phyloP scores from a whole-genome alignment of 2,888 invertebrate genomes.

The Metalampra italica region DNA sequence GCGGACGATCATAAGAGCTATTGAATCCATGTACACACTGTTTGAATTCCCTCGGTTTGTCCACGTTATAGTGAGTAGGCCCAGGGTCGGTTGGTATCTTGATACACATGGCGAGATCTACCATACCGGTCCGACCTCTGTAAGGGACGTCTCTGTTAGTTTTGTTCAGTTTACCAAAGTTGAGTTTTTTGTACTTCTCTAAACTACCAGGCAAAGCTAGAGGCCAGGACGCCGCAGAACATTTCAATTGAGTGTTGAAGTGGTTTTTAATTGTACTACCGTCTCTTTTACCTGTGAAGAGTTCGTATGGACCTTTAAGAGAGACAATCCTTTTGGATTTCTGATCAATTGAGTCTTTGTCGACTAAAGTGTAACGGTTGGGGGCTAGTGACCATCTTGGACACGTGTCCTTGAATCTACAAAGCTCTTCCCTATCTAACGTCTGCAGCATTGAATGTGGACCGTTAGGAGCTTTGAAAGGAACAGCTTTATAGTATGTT shows the following conservation, averaged over 20 bases:
- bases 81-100: slow-evolving; percentile 71
- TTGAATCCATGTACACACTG: slow-evolving; percentile 50
- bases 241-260: slow-evolving; percentile 49
- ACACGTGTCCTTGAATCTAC: slow-evolving; percentile 49
- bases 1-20: slow-evolving; percentile 56
- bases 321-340: slow-evolving; percentile 58
- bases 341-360: slow-evolving; percentile 51
- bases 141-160: slow-evolving; percentile 49
- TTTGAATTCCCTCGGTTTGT: slow-evolving; percentile 32
- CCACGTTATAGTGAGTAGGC: slow-evolving; percentile 61
- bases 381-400: slow-evolving; percentile 56
- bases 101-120: slow-evolving; percentile 68
- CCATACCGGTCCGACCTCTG: slow-evolving; percentile 63
- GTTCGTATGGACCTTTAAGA: slow-evolving; percentile 57
- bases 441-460: slow-evolving; percentile 50
- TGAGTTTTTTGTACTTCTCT: slow-evolving; percentile 47
- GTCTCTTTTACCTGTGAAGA: slow-evolving; percentile 73
- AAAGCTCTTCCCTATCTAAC: slow-evolving; percentile 55
- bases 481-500: slow-evolving; percentile 45
- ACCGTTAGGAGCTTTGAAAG: slow-evolving; percentile 52
- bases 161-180: slow-evolving; percentile 60
- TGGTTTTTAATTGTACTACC: slow-evolving; percentile 72
- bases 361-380: slow-evolving; percentile 55
- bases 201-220: slow-evolving; percentile 45
- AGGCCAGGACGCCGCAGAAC: slow-evolving; percentile 57